These are phyloP conservation scores for Acromyrmex charruanus DNA, from an alignment of 1,140 invertebrate genomes.

Conservation along the genomic window DNA sequence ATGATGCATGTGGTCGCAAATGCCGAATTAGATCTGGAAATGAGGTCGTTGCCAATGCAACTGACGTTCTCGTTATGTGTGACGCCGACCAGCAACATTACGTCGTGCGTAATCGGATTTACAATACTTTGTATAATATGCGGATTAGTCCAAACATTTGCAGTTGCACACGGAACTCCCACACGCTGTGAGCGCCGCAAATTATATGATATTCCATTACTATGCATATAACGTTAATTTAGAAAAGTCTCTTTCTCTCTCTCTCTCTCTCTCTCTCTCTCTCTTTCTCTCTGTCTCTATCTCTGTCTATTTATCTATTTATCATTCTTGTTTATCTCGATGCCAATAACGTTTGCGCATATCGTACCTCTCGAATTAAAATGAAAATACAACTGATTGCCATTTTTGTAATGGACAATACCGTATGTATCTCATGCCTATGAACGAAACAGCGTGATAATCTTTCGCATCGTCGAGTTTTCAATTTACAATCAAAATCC, in stretches of 20 bases:
- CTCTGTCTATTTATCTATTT: slow-evolving; percentile 10
- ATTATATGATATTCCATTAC: slow-evolving; percentile 51
- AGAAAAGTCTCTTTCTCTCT: slow-evolving; percentile 29
- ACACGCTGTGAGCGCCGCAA: slow-evolving; percentile 20
- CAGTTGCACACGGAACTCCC: slow-evolving; percentile 36
- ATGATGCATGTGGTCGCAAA: slow-evolving; percentile 61
- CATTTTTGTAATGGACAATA: slow-evolving; percentile 40
- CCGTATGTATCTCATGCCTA: background rate
- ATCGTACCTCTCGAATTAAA: slow-evolving; percentile 22
- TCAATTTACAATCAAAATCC: slow-evolving; percentile 54
- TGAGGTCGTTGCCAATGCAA: slow-evolving; percentile 62
- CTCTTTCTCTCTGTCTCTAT: background rate
- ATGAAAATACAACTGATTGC: slow-evolving; percentile 49
- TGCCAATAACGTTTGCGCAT: slow-evolving; percentile 17
- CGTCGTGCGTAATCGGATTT: slow-evolving; percentile 63
- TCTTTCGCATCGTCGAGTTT: slow-evolving; percentile 46
- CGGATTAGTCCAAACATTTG: slow-evolving; percentile 64
- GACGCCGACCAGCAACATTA: slow-evolving; percentile 49
- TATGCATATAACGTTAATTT: slow-evolving; percentile 45
- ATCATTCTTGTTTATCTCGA: background rate
- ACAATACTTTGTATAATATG: slow-evolving; percentile 64
- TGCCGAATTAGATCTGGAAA: slow-evolving; percentile 63
- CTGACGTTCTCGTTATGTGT: slow-evolving; percentile 60
- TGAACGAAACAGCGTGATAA: slow-evolving; percentile 29
- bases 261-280: background rate